Percentiles rank a stretch among this genome's conserved stretches.
phyloP scores from a whole-genome alignment of 2,113 vertebrate species.

The Pandion haliaetus region DNA sequence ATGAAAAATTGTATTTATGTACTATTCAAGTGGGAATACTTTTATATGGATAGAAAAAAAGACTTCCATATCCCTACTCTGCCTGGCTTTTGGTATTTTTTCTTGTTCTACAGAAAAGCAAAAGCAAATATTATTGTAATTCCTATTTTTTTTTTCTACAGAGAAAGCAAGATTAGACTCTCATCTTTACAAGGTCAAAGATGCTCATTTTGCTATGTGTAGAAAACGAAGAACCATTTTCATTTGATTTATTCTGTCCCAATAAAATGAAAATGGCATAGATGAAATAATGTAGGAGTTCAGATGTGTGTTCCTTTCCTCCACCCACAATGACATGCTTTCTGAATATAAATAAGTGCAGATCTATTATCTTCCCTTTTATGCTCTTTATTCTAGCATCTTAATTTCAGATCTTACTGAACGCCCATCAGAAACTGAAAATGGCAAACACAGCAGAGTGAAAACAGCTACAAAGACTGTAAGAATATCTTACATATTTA shows the following conservation, averaged over 20 bases:
- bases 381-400: constrained; percentile 4
- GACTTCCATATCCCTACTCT: not conserved
- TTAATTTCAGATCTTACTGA: constrained; percentile 21
- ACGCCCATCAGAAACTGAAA: constrained; percentile 29
- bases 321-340: not conserved
- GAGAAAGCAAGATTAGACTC: not conserved
- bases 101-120: not conserved
- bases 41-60: not conserved
- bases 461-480: constrained; percentile 20
- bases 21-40: not conserved
- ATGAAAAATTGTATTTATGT: not conserved
- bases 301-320: not conserved
- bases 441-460: not conserved
- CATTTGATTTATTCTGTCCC: not conserved
- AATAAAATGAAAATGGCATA: not conserved
- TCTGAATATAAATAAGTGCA: not conserved
- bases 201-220: not conserved
- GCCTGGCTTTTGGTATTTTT: not conserved
- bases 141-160: not conserved
- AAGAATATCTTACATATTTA: not conserved
- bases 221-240: not conserved
- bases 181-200: not conserved
- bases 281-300: not conserved
- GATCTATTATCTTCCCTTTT: constrained; percentile 32
- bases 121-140: not conserved